These are phyloP conservation scores for Spodoptera littoralis DNA, from an alignment of 2,888 invertebrate genomes.

Conservation along the genomic window DNA sequence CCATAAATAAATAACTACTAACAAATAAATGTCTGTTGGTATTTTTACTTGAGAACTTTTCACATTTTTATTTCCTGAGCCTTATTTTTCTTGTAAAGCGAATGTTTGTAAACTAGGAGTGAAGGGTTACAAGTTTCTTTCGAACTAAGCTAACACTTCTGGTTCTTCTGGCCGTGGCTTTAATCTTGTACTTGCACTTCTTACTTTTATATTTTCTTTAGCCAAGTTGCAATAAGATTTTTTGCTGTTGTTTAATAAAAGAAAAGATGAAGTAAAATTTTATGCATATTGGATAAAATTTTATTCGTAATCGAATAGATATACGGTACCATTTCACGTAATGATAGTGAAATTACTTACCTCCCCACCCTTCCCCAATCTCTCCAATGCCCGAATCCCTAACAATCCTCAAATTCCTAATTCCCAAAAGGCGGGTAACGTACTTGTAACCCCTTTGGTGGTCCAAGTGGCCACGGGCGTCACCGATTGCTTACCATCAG, in stretches of 20 bases:
- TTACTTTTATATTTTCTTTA: background rate
- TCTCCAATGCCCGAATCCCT: no score
- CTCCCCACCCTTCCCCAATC: no score
- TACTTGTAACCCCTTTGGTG: no score
- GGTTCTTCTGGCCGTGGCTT: constrained; percentile 24
- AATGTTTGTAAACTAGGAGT: constrained; percentile 32
- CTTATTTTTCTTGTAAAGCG: constrained; percentile 46
- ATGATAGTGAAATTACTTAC: no score
- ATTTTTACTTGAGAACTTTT: constrained; percentile 43
- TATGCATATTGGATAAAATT: no score
- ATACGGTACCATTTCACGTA: no score
- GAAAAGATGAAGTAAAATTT: no score
- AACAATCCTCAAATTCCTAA: no score
- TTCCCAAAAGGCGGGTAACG: no score
- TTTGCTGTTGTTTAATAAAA: background rate
- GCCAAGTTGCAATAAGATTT: background rate
- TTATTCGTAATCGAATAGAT: no score
- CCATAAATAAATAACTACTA: constrained; percentile 26
- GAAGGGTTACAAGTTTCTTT: constrained; percentile 37
- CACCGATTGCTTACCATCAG: no score
- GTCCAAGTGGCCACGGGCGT: no score
- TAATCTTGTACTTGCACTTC: constrained; percentile 39
- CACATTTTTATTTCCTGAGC: constrained; percentile 25
- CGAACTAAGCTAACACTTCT: constrained; percentile 43
- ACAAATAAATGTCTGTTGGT: constrained; percentile 39